Evolutionary conservation across 1,140 invertebrate genomes (phyloP).

Genomic region (Catajapyx aquilonaris): DNA sequence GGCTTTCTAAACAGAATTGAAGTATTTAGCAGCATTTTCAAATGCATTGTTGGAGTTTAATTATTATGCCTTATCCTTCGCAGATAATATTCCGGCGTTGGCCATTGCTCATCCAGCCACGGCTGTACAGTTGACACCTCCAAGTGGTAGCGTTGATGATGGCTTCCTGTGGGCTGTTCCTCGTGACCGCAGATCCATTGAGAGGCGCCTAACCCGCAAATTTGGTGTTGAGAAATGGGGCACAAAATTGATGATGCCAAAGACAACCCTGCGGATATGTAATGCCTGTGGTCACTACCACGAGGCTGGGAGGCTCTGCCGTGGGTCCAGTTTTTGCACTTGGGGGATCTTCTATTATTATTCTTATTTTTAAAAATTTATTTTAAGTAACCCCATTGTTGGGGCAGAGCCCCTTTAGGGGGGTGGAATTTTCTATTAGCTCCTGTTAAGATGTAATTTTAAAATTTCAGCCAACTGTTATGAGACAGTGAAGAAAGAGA

Average conservation of each 20-base stretch:
- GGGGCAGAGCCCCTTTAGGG: too few relatives aligned
- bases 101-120: too few relatives aligned
- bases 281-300: conserved; percentile 58
- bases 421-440: too few relatives aligned
- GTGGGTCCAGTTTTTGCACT: conserved; percentile 28
- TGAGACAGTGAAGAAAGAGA: conserved; percentile 53
- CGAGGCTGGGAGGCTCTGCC: conserved; percentile 49
- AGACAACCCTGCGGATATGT: conserved; percentile 51
- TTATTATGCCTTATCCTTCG: too few relatives aligned
- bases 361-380: conserved; percentile 8
- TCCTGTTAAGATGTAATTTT: too few relatives aligned
- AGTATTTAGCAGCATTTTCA: too few relatives aligned
- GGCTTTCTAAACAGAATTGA: too few relatives aligned
- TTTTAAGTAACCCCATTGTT: too few relatives aligned
- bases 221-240: conserved; percentile 25
- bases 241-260: conserved; percentile 38
- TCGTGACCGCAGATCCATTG: conserved; percentile 45
- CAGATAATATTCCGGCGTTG: too few relatives aligned
- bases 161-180: conserved; percentile 66
- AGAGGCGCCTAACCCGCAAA: conserved; percentile 44
- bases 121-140: too few relatives aligned
- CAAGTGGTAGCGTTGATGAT: too few relatives aligned
- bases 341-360: conserved; percentile 1
- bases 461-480: conserved; percentile 48
- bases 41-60: too few relatives aligned